A percentile compares a stretch with the other conserved stretches of the same genome.
phyloP scores from a whole-genome alignment of 2,113 vertebrate species.

The Archocentrus centrarchus region DNA sequence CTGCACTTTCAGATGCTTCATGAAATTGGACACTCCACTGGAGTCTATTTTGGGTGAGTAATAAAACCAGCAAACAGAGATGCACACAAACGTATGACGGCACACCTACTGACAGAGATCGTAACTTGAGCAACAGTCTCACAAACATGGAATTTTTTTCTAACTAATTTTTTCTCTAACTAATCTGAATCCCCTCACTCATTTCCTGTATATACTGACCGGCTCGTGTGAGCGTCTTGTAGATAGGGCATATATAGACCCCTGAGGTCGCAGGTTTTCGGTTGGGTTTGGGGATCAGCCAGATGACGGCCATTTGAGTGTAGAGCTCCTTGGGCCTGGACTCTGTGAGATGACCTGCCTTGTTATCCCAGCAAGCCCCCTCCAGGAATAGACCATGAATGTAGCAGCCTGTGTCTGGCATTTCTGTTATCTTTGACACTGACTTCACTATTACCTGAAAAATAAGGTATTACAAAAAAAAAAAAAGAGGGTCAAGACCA shows the following conservation, averaged over 20 bases:
- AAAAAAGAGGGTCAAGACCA: not conserved
- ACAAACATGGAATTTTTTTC: not conserved
- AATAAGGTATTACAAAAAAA: not conserved
- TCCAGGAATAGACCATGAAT: conserved; percentile 91
- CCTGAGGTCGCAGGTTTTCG: conserved; percentile 73
- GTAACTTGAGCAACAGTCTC: not conserved
- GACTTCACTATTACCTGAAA: conserved; percentile 82
- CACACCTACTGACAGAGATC: not conserved
- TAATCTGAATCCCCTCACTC: not conserved
- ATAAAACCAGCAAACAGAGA: conserved; percentile 64
- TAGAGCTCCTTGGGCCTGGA: conserved; percentile 90
- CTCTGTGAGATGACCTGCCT: conserved; percentile 71
- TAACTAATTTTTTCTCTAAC: not conserved
- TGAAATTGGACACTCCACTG: conserved; percentile 72
- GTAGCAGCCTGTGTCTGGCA: conserved; percentile 85
- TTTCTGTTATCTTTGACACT: conserved; percentile 67
- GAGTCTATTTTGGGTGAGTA: conserved; percentile 72
- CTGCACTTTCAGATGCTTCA: conserved; percentile 62
- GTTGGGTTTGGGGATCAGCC: conserved; percentile 84
- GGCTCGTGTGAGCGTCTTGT: conserved; percentile 91
- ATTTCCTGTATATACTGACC: conserved; percentile 74
- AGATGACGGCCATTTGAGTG: conserved; percentile 89
- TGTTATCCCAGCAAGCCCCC: conserved; percentile 87
- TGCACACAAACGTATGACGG: conserved; percentile 40
- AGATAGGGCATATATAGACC: conserved; percentile 91